These are phyloP conservation scores for Hypothenemus hampei DNA, from an alignment of 1,140 invertebrate species.

Conservation along the genomic window DNA sequence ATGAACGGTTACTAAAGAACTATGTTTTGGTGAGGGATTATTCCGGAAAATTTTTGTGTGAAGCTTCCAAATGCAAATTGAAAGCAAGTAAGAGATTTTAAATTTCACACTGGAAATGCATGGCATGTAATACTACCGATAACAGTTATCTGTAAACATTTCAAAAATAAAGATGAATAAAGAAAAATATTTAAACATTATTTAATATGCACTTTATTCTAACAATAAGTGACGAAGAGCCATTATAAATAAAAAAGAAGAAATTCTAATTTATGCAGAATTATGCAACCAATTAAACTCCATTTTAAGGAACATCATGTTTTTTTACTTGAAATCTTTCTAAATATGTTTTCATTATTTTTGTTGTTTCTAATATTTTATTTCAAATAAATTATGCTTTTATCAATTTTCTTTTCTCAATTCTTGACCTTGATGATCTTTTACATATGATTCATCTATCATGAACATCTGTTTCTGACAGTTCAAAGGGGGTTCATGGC, in stretches of 20 bases:
- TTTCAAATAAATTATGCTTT: not conserved
- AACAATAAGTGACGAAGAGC: too few species aligned
- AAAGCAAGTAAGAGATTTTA: conserved; percentile 3
- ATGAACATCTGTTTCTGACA: conserved; percentile 25
- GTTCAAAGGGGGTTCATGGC: conserved; percentile 27
- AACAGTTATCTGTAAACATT: not conserved
- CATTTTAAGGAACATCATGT: not conserved
- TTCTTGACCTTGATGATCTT: not conserved
- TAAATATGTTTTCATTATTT: not conserved
- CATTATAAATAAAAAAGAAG: too few species aligned
- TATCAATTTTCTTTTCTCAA: not conserved
- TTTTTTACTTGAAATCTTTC: not conserved
- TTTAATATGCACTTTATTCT: not conserved
- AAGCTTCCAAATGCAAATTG: not conserved
- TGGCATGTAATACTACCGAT: not conserved
- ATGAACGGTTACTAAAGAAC: conserved; percentile 7
- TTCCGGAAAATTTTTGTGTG: conserved; percentile 1
- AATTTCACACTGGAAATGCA: not conserved
- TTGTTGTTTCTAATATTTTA: not conserved
- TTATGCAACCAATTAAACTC: too few species aligned
- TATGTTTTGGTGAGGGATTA: conserved; percentile 1
- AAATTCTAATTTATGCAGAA: too few species aligned
- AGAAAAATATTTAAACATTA: not conserved
- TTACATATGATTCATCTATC: conserved; percentile 2
- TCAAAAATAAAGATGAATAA: not conserved